These are phyloP conservation scores for Molossus molossus DNA, from an alignment of 2,797 vertebrate genomes.

Conservation along the genomic window DNA sequence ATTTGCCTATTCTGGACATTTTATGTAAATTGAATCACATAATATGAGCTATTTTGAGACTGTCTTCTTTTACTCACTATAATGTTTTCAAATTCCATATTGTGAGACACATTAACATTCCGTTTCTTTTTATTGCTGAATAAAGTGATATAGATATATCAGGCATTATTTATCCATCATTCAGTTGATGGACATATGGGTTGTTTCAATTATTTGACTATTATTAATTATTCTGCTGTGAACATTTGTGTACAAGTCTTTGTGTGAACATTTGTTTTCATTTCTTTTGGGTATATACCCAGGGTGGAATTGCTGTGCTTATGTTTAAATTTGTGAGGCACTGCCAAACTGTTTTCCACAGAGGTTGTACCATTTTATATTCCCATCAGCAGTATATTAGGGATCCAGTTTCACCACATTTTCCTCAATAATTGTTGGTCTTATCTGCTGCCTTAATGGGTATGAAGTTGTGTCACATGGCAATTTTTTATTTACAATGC, in stretches of 20 bases:
- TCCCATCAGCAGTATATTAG: neutral
- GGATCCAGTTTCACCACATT: neutral
- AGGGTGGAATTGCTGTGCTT: neutral
- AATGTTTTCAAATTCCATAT: constrained; percentile 8
- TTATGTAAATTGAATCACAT: constrained; percentile 23
- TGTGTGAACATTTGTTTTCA: neutral
- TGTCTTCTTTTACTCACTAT: neutral
- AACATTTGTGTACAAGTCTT: neutral
- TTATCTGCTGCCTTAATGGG: neutral
- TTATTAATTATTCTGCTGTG: neutral
- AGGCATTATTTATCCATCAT: neutral
- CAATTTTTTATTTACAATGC: neutral
- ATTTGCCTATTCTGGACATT: neutral
- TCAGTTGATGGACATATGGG: neutral
- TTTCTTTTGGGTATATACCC: neutral
- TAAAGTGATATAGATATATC: neutral
- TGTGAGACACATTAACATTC: neutral
- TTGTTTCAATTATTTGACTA: too few species aligned
- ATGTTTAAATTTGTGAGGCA: neutral
- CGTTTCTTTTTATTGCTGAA: neutral
- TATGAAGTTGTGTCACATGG: neutral
- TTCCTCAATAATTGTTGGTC: neutral
- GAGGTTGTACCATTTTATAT: neutral
- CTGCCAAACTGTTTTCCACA: neutral
- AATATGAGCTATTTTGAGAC: constrained; percentile 4